Evolutionary conservation across 2,888 invertebrate species (phyloP).

Genomic region (Andricus quercusramuli): DNA sequence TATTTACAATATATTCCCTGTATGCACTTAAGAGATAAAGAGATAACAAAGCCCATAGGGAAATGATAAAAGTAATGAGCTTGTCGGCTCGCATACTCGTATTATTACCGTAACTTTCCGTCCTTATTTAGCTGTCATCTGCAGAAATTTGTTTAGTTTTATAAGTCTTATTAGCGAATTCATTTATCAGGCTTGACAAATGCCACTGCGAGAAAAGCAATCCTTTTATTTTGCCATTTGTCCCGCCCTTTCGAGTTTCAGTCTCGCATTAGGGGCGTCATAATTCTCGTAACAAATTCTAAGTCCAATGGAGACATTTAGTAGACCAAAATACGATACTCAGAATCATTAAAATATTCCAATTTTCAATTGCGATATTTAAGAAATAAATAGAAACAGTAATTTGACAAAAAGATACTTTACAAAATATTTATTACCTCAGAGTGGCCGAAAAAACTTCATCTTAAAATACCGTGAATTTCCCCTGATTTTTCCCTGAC

Average conservation of each 20-base stretch:
- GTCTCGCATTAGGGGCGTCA: background rate
- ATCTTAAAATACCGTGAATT: too few species aligned
- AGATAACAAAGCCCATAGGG: constrained; percentile 21
- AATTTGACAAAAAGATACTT: background rate
- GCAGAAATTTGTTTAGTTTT: constrained; percentile 13
- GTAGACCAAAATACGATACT: background rate
- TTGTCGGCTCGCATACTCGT: constrained; percentile 17
- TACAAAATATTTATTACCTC: background rate
- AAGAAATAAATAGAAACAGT: background rate
- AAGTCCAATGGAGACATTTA: constrained; percentile 17
- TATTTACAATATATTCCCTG: background rate
- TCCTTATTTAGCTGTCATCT: constrained; percentile 24
- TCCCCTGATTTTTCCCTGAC: too few species aligned
- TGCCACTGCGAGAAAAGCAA: background rate
- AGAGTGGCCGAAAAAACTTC: too few species aligned
- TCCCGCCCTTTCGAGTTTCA: background rate
- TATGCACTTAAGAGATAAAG: background rate
- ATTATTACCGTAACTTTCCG: constrained; percentile 23
- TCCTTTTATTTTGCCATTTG: constrained; percentile 33
- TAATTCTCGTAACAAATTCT: constrained; percentile 20
- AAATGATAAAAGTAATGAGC: constrained; percentile 43
- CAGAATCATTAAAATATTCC: constrained; percentile 4
- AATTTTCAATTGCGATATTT: background rate
- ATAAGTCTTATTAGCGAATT: background rate
- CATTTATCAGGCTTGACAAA: constrained; percentile 13